Evolutionary conservation across 2,797 vertebrate species (phyloP).

Genomic region (Amblyraja radiata): DNA sequence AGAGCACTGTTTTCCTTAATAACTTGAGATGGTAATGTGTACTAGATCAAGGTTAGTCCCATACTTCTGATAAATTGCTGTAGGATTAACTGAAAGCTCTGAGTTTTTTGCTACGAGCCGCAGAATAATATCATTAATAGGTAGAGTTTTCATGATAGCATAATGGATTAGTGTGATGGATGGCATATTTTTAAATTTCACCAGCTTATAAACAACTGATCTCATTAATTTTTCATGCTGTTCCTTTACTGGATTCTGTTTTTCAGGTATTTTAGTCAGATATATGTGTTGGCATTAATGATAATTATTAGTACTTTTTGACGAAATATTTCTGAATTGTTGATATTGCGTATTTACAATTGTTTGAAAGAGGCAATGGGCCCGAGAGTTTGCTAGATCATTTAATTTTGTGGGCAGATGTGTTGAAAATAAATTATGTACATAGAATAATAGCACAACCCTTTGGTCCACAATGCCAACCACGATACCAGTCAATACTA

Average conservation of each 20-base stretch:
- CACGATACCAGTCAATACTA: no score
- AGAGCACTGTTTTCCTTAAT: neutral
- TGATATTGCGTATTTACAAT: neutral
- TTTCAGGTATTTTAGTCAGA: neutral
- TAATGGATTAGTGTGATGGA: neutral
- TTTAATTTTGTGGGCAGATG: no score
- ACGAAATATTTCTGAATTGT: neutral
- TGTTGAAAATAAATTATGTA: no score
- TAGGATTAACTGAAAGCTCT: constrained; percentile 11
- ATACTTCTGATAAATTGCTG: neutral
- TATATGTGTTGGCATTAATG: neutral
- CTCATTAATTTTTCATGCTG: neutral
- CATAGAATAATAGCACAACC: no score
- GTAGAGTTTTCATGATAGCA: neutral
- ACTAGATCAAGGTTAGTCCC: neutral
- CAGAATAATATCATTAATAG: neutral
- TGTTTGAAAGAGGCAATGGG: neutral
- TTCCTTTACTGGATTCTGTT: neutral
- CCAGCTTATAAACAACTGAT: neutral
- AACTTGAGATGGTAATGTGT: neutral
- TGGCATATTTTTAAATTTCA: neutral
- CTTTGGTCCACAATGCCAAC: no score
- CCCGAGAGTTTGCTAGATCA: no score
- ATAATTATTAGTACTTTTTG: neutral
- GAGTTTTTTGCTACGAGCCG: neutral